Evolutionary conservation across 2,113 vertebrate genomes (phyloP).

Genomic region (Campylomormyrus numenius): DNA sequence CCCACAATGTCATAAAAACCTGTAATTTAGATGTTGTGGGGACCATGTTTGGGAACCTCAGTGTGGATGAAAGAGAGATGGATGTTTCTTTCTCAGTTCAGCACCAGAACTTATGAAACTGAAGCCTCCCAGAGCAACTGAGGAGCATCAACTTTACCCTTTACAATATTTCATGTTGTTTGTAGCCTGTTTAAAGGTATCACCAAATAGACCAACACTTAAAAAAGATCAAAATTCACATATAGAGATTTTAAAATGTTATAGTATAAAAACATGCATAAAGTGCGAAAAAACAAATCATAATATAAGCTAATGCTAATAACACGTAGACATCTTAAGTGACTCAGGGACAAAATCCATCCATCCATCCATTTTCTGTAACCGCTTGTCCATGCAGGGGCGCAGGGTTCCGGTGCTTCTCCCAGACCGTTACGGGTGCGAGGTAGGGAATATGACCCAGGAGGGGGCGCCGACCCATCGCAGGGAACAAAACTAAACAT

Average conservation of each 20-base stretch:
- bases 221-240: not conserved
- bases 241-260: not conserved
- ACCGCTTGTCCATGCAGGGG: not conserved
- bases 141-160: not conserved
- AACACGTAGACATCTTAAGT: not conserved
- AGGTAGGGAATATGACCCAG: not conserved
- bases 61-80: not conserved
- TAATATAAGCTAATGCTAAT: not conserved
- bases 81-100: not conserved
- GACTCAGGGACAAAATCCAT: not conserved
- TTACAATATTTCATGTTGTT: not conserved
- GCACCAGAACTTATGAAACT: not conserved
- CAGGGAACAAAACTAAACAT: not conserved
- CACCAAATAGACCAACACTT: not conserved
- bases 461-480: not conserved
- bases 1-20: not conserved
- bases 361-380: not conserved
- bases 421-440: not conserved
- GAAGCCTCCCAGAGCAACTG: not conserved
- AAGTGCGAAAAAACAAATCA: not conserved
- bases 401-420: not conserved
- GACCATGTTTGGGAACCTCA: no score
- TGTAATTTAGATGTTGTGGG: not conserved
- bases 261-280: no score
- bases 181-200: not conserved